Evolutionary conservation across 2,888 invertebrate species (phyloP).

Genomic region (Drosophila kuntzei): DNA sequence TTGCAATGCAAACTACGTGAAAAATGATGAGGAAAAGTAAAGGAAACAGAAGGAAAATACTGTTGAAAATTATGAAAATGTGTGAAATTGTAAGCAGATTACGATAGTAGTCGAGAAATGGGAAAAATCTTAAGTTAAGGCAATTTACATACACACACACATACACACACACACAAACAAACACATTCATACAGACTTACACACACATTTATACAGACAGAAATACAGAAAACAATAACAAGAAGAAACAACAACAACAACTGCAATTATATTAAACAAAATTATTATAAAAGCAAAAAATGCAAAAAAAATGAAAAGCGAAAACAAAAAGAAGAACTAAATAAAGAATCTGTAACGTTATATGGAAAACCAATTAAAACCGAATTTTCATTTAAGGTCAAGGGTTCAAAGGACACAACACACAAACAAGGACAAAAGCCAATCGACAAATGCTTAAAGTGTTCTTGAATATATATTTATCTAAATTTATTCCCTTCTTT

Average conservation of each 20-base stretch:
- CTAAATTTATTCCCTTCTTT: constrained; percentile 20
- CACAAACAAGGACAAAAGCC: neutral
- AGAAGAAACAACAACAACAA: constrained; percentile 52
- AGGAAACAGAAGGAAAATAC: constrained; percentile 16
- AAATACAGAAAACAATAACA: constrained; percentile 43
- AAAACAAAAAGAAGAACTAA: constrained; percentile 67
- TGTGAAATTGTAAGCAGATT: constrained; percentile 45
- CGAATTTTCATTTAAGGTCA: constrained; percentile 26
- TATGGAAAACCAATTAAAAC: constrained; percentile 79
- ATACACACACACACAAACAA: constrained; percentile 31
- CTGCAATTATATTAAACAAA: constrained; percentile 77
- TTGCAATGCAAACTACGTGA: constrained; percentile 52
- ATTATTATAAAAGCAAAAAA: constrained; percentile 70
- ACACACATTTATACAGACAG: constrained; percentile 54
- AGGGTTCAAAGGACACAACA: neutral
- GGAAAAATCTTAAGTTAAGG: constrained; percentile 68
- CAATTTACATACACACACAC: constrained; percentile 54
- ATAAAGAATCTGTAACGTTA: constrained; percentile 85
- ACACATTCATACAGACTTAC: neutral
- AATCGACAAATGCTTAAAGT: constrained; percentile 10
- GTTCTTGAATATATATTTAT: constrained; percentile 10
- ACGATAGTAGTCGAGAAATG: constrained; percentile 32
- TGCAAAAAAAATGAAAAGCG: constrained; percentile 59
- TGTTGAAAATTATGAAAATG: constrained; percentile 46
- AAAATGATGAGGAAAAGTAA: constrained; percentile 16